Evolutionary conservation across 2,888 invertebrate genomes (phyloP).

Genomic region (Epiblema foenella): DNA sequence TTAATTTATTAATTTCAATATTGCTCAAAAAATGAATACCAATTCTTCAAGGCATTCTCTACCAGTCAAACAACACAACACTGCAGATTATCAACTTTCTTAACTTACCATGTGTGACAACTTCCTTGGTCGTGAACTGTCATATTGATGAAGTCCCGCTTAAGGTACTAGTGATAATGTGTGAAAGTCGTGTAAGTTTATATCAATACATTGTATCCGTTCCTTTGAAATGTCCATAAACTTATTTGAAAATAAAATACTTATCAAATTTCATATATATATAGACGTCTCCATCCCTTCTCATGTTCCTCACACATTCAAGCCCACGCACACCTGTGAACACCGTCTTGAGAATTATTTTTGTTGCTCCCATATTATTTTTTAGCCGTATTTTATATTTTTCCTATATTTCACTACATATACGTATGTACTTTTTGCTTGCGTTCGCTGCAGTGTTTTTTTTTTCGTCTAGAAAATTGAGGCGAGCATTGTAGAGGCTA

Average conservation of each 20-base stretch:
- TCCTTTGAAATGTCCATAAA: too few species aligned
- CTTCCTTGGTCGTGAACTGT: too few species aligned
- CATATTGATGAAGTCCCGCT: too few species aligned
- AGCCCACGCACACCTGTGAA: conserved; percentile 55
- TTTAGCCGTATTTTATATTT: conserved; percentile 81
- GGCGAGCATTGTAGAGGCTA: conserved; percentile 22
- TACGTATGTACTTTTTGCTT: conserved; percentile 57
- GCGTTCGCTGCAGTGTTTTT: conserved; percentile 52
- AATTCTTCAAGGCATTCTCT: too few species aligned
- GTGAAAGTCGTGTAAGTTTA: too few species aligned
- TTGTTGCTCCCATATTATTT: conserved; percentile 84
- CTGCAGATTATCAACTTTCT: too few species aligned
- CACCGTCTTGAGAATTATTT: conserved; percentile 81
- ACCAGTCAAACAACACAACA: too few species aligned
- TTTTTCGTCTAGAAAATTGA: conserved; percentile 48
- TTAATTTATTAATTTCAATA: too few species aligned
- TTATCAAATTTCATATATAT: neutral
- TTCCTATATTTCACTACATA: conserved; percentile 67
- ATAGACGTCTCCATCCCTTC: conserved; percentile 55
- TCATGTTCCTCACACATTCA: conserved; percentile 56
- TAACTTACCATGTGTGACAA: too few species aligned
- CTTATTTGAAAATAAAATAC: neutral
- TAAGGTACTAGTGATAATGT: too few species aligned
- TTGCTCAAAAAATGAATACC: too few species aligned
- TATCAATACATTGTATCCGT: too few species aligned